These are phyloP conservation scores for Anableps anableps DNA, from an alignment of 2,797 vertebrate genomes.

Conservation along the genomic window DNA sequence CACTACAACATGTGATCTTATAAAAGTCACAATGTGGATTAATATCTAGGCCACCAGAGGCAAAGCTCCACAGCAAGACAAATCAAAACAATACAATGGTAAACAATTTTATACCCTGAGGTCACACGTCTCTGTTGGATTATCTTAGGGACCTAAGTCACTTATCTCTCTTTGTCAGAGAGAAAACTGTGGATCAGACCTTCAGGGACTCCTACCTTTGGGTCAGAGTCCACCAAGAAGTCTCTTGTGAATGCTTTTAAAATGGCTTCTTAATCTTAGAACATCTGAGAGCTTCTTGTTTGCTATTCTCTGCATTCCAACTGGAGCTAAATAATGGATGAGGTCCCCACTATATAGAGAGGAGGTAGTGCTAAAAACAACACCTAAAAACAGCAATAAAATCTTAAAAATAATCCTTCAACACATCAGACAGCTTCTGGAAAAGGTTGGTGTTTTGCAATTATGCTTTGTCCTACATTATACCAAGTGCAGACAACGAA, in stretches of 20 bases:
- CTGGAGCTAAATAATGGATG: background rate
- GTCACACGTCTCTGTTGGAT: conserved; percentile 24
- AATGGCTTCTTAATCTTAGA: background rate
- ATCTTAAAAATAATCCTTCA: background rate
- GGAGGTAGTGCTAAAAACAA: background rate
- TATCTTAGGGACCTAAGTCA: conserved; percentile 24
- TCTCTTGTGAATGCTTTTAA: conserved; percentile 13
- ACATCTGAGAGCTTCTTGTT: background rate
- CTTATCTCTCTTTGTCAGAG: conserved; percentile 12
- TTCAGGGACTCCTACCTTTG: conserved; percentile 25
- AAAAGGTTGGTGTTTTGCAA: background rate
- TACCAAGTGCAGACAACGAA: background rate
- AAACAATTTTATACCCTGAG: conserved; percentile 44
- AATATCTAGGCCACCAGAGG: conserved; percentile 9
- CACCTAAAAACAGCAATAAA: background rate
- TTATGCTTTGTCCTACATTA: background rate
- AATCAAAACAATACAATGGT: conserved; percentile 21
- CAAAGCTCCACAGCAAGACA: conserved; percentile 19
- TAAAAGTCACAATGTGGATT: conserved; percentile 10
- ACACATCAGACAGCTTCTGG: background rate
- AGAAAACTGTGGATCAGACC: conserved; percentile 19
- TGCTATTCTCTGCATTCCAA: background rate
- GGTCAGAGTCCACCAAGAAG: conserved; percentile 12
- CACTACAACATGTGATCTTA: conserved; percentile 8
- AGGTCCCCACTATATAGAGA: background rate